phyloP scores from a whole-genome alignment of 2,113 vertebrate species.

The Todiramphus chloris region DNA sequence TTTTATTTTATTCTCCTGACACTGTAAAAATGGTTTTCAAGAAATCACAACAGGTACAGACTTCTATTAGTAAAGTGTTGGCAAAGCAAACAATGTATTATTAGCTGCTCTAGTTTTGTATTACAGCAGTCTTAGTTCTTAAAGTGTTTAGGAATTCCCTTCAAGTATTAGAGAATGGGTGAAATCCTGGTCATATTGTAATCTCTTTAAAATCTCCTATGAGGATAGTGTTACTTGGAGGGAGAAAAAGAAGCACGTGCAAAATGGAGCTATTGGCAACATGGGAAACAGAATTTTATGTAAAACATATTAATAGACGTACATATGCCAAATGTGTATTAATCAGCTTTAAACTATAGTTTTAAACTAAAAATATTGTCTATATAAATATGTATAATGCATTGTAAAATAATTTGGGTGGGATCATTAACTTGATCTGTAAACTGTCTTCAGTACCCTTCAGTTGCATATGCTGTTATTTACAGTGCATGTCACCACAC shows the following conservation, averaged over 20 bases:
- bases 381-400: background rate
- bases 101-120: background rate
- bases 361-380: background rate
- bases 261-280: background rate
- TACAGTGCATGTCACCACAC: background rate
- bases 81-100: constrained; percentile 1
- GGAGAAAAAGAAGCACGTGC: background rate
- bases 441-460: background rate
- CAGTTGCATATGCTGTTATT: background rate
- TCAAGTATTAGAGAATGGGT: constrained; percentile 7
- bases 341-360: background rate
- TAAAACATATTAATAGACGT: background rate
- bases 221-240: background rate
- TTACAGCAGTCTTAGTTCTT: constrained; percentile 1
- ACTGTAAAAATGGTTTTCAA: constrained; percentile 5
- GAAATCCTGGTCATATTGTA: background rate
- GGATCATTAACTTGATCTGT: background rate
- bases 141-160: constrained; percentile 15
- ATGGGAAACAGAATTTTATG: background rate
- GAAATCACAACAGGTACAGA: background rate
- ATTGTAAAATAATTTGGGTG: background rate
- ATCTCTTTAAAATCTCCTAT: background rate
- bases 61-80: background rate
- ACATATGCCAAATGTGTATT: background rate
- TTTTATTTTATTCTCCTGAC: background rate